These are phyloP conservation scores for Aproaerema taeniolella DNA, from an alignment of 2,888 invertebrate genomes.

Conservation along the genomic window DNA sequence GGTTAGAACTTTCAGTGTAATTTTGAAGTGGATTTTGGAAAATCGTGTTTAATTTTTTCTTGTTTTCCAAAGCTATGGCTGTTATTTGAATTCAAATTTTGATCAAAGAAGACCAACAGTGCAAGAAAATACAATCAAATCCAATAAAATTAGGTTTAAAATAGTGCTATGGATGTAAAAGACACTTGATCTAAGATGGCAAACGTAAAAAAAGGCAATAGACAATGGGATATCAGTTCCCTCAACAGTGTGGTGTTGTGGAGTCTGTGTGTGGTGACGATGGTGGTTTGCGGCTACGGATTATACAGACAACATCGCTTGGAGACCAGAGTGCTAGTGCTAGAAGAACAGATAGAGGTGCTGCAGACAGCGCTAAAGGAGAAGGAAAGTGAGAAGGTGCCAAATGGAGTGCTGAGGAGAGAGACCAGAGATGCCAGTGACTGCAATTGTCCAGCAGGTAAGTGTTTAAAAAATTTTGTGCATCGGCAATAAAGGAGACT, in stretches of 20 bases:
- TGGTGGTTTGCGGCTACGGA: slow-evolving; percentile 54
- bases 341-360: slow-evolving; percentile 43
- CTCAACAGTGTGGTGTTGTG: slow-evolving; percentile 61
- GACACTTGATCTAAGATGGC: slow-evolving; percentile 41
- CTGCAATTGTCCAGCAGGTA: slow-evolving; percentile 68
- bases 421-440: slow-evolving; percentile 56
- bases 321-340: slow-evolving; percentile 52
- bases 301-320: slow-evolving; percentile 56
- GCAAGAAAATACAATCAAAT: too few relatives aligned
- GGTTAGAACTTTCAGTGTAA: too few relatives aligned
- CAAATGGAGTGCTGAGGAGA: slow-evolving; percentile 40
- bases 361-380: slow-evolving; percentile 28
- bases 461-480: too few relatives aligned
- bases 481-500: too few relatives aligned
- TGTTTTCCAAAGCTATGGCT: too few relatives aligned
- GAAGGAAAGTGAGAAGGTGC: too few relatives aligned
- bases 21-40: too few relatives aligned
- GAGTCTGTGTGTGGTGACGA: slow-evolving; percentile 59
- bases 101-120: too few relatives aligned
- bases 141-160: too few relatives aligned
- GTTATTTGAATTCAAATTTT: too few relatives aligned
- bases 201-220: slow-evolving; percentile 31
- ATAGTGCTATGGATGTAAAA: background rate
- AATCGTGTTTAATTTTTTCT: too few relatives aligned
- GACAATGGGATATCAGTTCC: slow-evolving; percentile 42